Percentiles rank a stretch among this genome's conserved stretches.
phyloP scores from a whole-genome alignment of 1,140 invertebrate genomes.

The Zaprionus inermis region DNA sequence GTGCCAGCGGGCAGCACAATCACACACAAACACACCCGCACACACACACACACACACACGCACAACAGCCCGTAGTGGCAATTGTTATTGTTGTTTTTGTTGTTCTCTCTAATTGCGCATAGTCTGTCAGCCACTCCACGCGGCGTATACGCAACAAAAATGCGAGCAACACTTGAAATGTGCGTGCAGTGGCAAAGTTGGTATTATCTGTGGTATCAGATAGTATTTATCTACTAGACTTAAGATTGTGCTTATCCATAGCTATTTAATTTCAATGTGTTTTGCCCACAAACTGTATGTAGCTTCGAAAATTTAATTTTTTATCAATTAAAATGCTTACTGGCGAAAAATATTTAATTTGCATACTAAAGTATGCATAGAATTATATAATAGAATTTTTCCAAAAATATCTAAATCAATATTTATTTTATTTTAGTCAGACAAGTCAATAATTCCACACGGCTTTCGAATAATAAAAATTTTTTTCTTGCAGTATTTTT shows the following conservation, averaged over 20 bases:
- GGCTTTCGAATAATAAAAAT: no score
- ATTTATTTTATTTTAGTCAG: no score
- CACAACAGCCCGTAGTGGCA: slow-evolving; percentile 17
- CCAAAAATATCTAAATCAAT: no score
- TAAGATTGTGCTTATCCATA: background rate
- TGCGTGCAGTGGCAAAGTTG: background rate
- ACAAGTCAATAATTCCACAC: no score
- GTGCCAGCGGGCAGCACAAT: slow-evolving; percentile 55
- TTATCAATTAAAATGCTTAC: no score
- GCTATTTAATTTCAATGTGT: background rate
- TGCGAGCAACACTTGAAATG: slow-evolving; percentile 7
- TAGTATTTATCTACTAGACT: background rate
- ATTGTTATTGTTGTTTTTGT: slow-evolving; percentile 26
- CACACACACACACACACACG: slow-evolving; percentile 14
- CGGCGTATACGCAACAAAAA: slow-evolving; percentile 73
- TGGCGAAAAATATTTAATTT: no score
- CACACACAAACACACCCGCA: slow-evolving; percentile 12
- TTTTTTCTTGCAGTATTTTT: background rate
- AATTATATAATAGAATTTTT: no score
- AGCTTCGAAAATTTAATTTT: background rate
- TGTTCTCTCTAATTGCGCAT: slow-evolving; percentile 70
- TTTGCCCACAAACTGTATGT: background rate
- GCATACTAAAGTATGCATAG: no score
- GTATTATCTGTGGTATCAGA: background rate
- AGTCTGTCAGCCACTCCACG: slow-evolving; percentile 61